Conservation (phyloP, 2,888 invertebrate species). For the Tachina grossa region DNA sequence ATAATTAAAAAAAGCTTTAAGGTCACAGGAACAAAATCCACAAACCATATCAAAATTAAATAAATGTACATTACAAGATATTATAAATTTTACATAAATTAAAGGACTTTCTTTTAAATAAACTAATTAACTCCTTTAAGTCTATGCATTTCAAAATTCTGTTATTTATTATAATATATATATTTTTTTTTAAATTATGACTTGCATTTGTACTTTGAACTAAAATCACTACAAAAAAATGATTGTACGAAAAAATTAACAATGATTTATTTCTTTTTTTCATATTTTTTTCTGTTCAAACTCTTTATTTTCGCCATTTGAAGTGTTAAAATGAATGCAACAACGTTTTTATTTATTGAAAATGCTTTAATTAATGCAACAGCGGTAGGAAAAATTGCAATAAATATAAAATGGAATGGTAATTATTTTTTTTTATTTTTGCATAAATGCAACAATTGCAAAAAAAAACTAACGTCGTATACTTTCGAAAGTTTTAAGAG, state of each 20-base stretch:
- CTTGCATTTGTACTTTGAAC: conserved; percentile 39
- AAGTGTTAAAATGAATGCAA: conserved; percentile 49
- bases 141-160: neutral
- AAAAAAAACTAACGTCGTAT: neutral
- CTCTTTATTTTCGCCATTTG: conserved; percentile 1
- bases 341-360: conserved; percentile 10
- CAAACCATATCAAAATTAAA: too few relatives aligned
- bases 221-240: neutral
- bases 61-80: neutral
- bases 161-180: neutral
- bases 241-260: neutral
- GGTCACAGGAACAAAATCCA: too few relatives aligned
- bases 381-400: neutral
- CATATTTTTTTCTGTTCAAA: neutral
- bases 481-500: conserved; percentile 19
- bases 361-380: conserved; percentile 45
- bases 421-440: neutral
- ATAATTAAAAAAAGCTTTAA: too few relatives aligned
- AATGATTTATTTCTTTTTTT: conserved; percentile 30
- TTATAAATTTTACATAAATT: neutral
- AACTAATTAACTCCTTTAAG: conserved; percentile 15
- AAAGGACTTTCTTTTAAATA: neutral
- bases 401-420: conserved; percentile 26
- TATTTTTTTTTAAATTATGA: conserved; percentile 37
- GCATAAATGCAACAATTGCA: neutral